Evolutionary conservation across 2,888 invertebrate genomes (phyloP).

Genomic region (Hedychridium roseum): DNA sequence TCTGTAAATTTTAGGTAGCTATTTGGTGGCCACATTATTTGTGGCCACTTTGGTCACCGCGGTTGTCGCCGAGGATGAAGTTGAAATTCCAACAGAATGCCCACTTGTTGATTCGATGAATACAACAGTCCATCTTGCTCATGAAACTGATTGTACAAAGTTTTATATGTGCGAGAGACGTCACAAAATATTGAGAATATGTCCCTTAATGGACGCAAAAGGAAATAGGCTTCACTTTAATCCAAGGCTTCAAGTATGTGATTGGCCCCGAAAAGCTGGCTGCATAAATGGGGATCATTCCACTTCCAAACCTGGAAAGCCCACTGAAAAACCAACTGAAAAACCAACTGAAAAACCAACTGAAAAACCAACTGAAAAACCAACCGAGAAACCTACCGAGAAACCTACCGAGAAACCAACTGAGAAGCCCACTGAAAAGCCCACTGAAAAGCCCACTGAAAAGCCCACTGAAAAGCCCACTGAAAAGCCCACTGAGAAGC

Average conservation of each 20-base stretch:
- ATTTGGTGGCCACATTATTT: neutral
- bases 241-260: conserved; percentile 25
- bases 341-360: too few relatives aligned
- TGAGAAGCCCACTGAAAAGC: too few relatives aligned
- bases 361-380: too few relatives aligned
- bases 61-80: neutral
- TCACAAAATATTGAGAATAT: conserved; percentile 19
- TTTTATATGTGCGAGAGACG: conserved; percentile 37
- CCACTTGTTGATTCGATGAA: conserved; percentile 24
- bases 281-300: conserved; percentile 9
- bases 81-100: conserved; percentile 24
- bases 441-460: too few relatives aligned
- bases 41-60: conserved; percentile 5
- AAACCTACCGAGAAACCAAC: too few relatives aligned
- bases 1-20: conserved; percentile 10
- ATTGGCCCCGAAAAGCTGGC: conserved; percentile 25
- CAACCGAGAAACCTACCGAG: too few relatives aligned
- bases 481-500: too few relatives aligned
- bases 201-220: conserved; percentile 19
- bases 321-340: too few relatives aligned
- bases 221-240: conserved; percentile 35
- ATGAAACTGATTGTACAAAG: conserved; percentile 39
- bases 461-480: too few relatives aligned
- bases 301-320: neutral
- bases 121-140: conserved; percentile 28